Conservation (phyloP, 1,140 invertebrate genomes). For the Ctenoplectra terminalis region DNA sequence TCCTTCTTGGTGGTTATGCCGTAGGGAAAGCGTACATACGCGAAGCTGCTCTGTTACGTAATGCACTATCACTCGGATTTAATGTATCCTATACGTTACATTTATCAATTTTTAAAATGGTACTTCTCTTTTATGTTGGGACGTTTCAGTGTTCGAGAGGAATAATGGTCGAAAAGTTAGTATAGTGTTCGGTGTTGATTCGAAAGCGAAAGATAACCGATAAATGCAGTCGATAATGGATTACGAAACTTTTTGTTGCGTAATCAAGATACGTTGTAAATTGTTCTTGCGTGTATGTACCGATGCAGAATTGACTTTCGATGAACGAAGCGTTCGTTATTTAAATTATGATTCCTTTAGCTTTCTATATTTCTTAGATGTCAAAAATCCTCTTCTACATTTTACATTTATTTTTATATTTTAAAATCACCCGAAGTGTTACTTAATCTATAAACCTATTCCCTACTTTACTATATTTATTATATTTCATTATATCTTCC, state of each 20-base stretch:
- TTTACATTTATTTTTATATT: too few relatives aligned
- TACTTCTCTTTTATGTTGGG: neutral
- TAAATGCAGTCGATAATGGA: conserved; percentile 5
- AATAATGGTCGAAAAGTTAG: neutral
- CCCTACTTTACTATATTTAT: too few relatives aligned
- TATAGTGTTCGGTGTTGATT: neutral
- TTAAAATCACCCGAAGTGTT: too few relatives aligned
- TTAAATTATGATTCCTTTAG: too few relatives aligned
- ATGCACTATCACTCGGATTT: neutral
- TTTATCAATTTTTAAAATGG: neutral
- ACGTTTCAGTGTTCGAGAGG: neutral
- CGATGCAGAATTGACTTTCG: neutral
- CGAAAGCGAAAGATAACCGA: conserved; percentile 7
- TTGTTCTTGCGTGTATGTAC: neutral
- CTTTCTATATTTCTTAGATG: too few relatives aligned
- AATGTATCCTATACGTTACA: neutral
- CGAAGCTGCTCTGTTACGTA: neutral
- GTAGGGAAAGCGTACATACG: neutral
- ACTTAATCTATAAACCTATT: too few relatives aligned
- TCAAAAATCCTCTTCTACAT: too few relatives aligned
- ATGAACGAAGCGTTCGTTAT: too few relatives aligned
- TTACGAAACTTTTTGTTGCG: conserved; percentile 4
- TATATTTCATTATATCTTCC: too few relatives aligned
- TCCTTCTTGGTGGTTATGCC: neutral
- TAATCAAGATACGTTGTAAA: neutral